Evolutionary conservation across 2,797 vertebrate species (phyloP).

Genomic region (Darevskia nairensis): DNA sequence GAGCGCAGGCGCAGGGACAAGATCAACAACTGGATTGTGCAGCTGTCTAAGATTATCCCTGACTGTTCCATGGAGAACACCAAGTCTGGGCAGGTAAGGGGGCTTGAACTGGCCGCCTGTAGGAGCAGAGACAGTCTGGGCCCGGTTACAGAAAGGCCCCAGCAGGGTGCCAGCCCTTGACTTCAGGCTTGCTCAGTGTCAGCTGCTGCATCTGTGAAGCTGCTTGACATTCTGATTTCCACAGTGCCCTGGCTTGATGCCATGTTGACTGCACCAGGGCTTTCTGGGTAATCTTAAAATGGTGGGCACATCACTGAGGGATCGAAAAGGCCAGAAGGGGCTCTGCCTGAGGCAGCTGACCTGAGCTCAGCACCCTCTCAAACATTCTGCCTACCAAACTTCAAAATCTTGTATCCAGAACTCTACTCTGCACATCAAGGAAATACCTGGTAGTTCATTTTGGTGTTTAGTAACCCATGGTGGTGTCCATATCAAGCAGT

Average conservation of each 20-base stretch:
- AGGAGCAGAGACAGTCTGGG: not conserved
- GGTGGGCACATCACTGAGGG: not conserved
- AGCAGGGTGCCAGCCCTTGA: too few species aligned
- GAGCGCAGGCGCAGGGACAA: constrained; percentile 93
- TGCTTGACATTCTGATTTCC: not conserved
- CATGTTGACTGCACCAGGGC: not conserved
- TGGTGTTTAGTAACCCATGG: too few species aligned
- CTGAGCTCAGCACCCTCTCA: not conserved
- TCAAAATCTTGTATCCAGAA: not conserved
- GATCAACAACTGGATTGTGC: constrained; percentile 97
- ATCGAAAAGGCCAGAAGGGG: not conserved
- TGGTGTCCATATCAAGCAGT: not conserved
- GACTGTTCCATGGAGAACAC: constrained; percentile 92
- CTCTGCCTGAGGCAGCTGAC: not conserved
- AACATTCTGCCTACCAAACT: too few species aligned
- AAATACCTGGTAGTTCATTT: not conserved
- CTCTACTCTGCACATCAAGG: not conserved
- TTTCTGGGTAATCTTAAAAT: not conserved
- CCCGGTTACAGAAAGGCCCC: too few species aligned
- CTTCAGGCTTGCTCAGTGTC: not conserved
- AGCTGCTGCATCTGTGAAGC: not conserved
- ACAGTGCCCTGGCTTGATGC: not conserved
- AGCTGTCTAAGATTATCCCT: constrained; percentile 93
- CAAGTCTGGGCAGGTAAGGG: constrained; percentile 91
- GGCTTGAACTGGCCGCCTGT: fast-evolving